Conservation (phyloP, 2,797 vertebrate genomes). For the Gorsachius magnificus region DNA sequence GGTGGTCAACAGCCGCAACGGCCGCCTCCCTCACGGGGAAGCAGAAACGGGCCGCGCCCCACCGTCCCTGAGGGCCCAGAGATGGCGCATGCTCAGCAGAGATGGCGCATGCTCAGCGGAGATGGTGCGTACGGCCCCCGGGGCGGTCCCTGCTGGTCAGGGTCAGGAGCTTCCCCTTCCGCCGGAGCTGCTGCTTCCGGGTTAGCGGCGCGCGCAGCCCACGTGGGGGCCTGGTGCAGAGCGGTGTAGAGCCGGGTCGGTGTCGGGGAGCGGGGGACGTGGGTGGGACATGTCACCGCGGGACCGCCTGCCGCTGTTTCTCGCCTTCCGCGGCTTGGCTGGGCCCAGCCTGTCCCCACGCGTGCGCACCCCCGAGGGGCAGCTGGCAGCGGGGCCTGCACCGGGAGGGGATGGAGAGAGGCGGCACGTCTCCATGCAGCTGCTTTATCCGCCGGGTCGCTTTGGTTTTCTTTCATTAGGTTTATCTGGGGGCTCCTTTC, state of each 20-base stretch:
- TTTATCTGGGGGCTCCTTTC: background rate
- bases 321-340: background rate
- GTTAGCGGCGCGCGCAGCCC: background rate
- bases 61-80: rapidly evolving
- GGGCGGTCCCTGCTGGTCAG: too few relatives aligned
- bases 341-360: background rate
- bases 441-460: background rate
- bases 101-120: background rate
- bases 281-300: background rate
- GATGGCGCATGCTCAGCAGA: rapidly evolving
- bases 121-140: too few relatives aligned
- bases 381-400: background rate
- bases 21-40: rapidly evolving
- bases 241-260: background rate
- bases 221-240: background rate
- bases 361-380: background rate
- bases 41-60: rapidly evolving
- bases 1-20: too few relatives aligned
- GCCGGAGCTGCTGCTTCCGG: background rate
- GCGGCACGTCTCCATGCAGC: rapidly evolving
- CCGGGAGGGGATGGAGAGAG: too few relatives aligned
- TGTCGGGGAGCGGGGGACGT: background rate
- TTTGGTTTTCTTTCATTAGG: background rate
- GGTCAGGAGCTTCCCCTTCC: background rate
- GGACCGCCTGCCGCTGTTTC: background rate